Percentiles rank a stretch among this genome's conserved stretches.
Conservation (phyloP, 2,113 vertebrate genomes). For the Ochotona princeps region DNA sequence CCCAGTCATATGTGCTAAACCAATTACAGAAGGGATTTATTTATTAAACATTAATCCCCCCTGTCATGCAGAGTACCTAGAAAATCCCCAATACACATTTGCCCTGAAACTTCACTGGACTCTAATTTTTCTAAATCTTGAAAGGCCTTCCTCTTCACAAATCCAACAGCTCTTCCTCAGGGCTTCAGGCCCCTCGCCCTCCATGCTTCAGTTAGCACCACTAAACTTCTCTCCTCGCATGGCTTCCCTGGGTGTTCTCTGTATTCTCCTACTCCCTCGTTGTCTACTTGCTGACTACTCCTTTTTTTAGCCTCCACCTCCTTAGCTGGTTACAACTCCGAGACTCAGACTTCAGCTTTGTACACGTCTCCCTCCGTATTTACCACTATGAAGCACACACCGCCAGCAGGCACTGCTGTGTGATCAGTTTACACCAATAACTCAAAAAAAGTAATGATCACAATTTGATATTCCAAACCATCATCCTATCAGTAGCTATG, state of each 20-base stretch:
- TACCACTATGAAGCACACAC: neutral
- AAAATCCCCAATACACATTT: constrained; percentile 62
- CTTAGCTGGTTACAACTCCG: constrained; percentile 46
- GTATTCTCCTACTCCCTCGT: constrained; percentile 57
- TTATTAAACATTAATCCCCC: constrained; percentile 73
- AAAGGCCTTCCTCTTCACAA: constrained; percentile 52
- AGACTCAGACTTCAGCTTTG: constrained; percentile 53
- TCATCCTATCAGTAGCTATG: neutral
- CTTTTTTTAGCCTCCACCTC: constrained; percentile 64
- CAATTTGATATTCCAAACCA: neutral
- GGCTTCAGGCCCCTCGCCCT: constrained; percentile 65
- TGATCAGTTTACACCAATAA: neutral
- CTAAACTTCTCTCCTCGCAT: constrained; percentile 77
- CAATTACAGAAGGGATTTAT: constrained; percentile 74
- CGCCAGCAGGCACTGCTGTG: neutral
- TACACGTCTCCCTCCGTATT: constrained; percentile 15
- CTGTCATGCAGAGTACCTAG: constrained; percentile 61
- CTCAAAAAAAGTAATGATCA: neutral
- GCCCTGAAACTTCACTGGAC: constrained; percentile 57
- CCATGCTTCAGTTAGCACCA: constrained; percentile 76
- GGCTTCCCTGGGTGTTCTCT: constrained; percentile 75
- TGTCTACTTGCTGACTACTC: constrained; percentile 74
- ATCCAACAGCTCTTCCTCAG: constrained; percentile 33
- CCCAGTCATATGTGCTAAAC: constrained; percentile 67
- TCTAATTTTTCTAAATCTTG: constrained; percentile 54